Percentiles rank a stretch among this genome's conserved stretches.
phyloP scores from a whole-genome alignment of 1,140 invertebrate genomes.

The Diplogasteroides magnus region DNA sequence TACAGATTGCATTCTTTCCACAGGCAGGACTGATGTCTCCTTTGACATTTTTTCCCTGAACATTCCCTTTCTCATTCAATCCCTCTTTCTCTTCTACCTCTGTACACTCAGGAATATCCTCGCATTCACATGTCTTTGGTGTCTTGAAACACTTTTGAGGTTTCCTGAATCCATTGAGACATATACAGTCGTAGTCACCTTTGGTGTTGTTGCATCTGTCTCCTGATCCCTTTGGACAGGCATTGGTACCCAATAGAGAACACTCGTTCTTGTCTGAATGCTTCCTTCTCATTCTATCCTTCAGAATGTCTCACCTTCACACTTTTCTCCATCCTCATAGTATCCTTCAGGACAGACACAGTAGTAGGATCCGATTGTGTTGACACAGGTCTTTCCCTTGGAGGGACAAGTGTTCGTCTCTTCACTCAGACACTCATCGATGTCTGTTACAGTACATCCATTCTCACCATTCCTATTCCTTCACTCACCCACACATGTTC shows the following conservation, averaged over 20 bases:
- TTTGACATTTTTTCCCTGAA: no score
- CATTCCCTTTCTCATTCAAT: no score
- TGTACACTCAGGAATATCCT: neutral
- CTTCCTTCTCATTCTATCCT: no score
- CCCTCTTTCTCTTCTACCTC: no score
- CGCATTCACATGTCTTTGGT: neutral
- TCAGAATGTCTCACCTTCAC: no score
- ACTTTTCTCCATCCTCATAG: no score
- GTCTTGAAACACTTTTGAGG: neutral
- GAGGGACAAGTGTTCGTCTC: neutral
- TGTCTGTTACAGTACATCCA: neutral
- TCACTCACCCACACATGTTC: neutral
- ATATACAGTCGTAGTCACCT: neutral
- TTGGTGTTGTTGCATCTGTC: neutral
- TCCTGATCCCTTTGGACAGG: no score
- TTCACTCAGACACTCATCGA: neutral
- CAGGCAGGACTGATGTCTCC: neutral
- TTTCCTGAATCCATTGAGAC: neutral
- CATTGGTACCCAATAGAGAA: no score
- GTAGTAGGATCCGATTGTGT: neutral
- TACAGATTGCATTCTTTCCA: neutral
- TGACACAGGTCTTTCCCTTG: neutral
- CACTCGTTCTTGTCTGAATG: no score
- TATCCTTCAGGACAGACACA: no score
- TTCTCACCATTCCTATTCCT: neutral